Percentiles rank a stretch among this genome's conserved stretches.
phyloP scores from a whole-genome alignment of 2,888 invertebrate species.

The Maniola hyperantus region DNA sequence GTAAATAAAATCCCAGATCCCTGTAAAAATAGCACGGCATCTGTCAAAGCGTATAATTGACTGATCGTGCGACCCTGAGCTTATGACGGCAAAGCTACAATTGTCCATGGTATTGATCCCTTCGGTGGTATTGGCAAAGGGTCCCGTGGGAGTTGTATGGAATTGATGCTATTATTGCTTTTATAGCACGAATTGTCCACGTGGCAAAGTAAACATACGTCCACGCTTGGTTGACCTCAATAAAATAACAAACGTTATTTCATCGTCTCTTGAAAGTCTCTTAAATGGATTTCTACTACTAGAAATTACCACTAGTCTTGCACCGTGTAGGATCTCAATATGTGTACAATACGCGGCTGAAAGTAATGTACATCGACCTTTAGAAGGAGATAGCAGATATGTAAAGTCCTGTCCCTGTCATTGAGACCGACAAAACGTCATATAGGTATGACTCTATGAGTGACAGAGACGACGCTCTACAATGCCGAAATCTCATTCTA shows the following conservation, averaged over 20 bases:
- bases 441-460: too few species aligned
- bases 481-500: too few species aligned
- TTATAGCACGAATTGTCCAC: constrained; percentile 28
- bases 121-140: constrained; percentile 26
- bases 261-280: too few species aligned
- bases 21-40: constrained; percentile 8
- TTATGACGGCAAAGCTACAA: constrained; percentile 24
- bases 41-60: constrained; percentile 21
- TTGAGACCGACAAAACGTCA: too few species aligned
- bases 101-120: constrained; percentile 26
- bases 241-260: background rate
- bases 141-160: constrained; percentile 55
- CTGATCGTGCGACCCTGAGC: constrained; percentile 20
- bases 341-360: too few species aligned
- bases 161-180: constrained; percentile 67
- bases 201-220: constrained; percentile 9
- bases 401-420: too few species aligned
- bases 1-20: constrained; percentile 3
- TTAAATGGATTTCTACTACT: too few species aligned
- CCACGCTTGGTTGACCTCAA: constrained; percentile 2
- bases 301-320: too few species aligned
- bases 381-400: too few species aligned
- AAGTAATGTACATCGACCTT: too few species aligned
- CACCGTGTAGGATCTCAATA: too few species aligned
- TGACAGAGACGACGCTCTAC: too few species aligned